These are phyloP conservation scores for Thrips palmi DNA, from an alignment of 1,140 invertebrate genomes.

Conservation along the genomic window DNA sequence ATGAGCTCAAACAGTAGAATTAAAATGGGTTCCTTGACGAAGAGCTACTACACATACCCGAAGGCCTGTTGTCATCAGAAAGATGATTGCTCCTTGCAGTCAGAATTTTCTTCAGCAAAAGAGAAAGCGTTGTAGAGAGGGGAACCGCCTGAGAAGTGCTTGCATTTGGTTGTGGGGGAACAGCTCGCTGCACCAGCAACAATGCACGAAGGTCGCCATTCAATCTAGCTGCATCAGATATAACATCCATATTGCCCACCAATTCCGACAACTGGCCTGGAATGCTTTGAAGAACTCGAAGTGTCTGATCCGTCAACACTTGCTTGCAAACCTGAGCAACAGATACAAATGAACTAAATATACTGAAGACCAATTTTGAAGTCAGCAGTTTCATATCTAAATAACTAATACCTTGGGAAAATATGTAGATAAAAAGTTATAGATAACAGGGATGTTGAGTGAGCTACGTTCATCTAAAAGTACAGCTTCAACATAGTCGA, in stretches of 20 bases:
- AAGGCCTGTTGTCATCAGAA: too few relatives aligned
- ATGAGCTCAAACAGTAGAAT: too few relatives aligned
- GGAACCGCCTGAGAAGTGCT: too few relatives aligned
- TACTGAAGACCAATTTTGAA: not conserved
- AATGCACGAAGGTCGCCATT: slow-evolving; percentile 33
- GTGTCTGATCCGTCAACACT: slow-evolving; percentile 36
- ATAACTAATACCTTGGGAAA: slow-evolving; percentile 49
- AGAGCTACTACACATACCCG: too few relatives aligned
- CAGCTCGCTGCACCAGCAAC: slow-evolving; percentile 25
- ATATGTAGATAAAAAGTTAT: slow-evolving; percentile 62
- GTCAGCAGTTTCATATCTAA: slow-evolving; percentile 1
- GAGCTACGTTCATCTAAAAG: slow-evolving; percentile 60
- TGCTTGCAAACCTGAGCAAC: slow-evolving; percentile 30
- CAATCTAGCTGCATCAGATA: slow-evolving; percentile 26
- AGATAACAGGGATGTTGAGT: slow-evolving; percentile 55
- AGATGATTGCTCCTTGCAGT: too few relatives aligned
- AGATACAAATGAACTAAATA: slow-evolving; percentile 1
- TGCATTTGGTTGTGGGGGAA: too few relatives aligned
- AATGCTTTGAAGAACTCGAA: slow-evolving; percentile 33
- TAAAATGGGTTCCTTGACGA: too few relatives aligned
- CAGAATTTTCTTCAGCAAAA: too few relatives aligned
- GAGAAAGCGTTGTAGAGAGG: too few relatives aligned
- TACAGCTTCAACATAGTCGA: slow-evolving; percentile 67
- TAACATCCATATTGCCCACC: slow-evolving; percentile 29
- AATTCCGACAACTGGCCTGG: slow-evolving; percentile 31